Evolutionary conservation across 2,888 invertebrate species (phyloP).

Genomic region (Caenorhabditis virilis): DNA sequence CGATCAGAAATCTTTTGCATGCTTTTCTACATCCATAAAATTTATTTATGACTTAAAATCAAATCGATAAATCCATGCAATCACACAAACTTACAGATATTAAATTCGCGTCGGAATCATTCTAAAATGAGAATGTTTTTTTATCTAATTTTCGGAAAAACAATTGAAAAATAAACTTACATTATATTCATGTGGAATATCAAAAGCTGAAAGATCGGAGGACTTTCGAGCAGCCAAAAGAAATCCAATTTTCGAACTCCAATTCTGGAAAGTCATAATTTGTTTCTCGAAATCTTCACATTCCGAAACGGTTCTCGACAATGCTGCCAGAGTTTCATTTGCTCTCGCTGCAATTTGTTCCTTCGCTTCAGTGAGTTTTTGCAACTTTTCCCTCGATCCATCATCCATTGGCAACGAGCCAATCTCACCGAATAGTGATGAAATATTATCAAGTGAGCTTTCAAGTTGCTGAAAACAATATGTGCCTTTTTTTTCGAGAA

Average conservation of each 20-base stretch:
- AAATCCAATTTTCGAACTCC: conserved; percentile 77
- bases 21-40: too few relatives aligned
- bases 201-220: conserved; percentile 80
- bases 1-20: too few relatives aligned
- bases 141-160: not conserved
- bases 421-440: conserved; percentile 26
- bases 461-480: conserved; percentile 50
- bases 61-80: not conserved
- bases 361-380: conserved; percentile 15
- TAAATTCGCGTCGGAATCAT: not conserved
- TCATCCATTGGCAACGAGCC: conserved; percentile 33
- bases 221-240: conserved; percentile 78
- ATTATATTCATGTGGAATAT: conserved; percentile 78
- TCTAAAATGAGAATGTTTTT: not conserved
- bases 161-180: too few relatives aligned
- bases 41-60: not conserved
- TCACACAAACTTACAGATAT: not conserved
- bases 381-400: conserved; percentile 13
- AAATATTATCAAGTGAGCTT: conserved; percentile 47
- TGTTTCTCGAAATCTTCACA: conserved; percentile 59
- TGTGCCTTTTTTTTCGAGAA: too few relatives aligned
- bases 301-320: conserved; percentile 41
- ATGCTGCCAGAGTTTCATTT: conserved; percentile 22
- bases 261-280: conserved; percentile 70
- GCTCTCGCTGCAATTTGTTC: conserved; percentile 18